Evolutionary conservation across 2,888 invertebrate genomes (phyloP).

Genomic region (Ophion ellenae): DNA sequence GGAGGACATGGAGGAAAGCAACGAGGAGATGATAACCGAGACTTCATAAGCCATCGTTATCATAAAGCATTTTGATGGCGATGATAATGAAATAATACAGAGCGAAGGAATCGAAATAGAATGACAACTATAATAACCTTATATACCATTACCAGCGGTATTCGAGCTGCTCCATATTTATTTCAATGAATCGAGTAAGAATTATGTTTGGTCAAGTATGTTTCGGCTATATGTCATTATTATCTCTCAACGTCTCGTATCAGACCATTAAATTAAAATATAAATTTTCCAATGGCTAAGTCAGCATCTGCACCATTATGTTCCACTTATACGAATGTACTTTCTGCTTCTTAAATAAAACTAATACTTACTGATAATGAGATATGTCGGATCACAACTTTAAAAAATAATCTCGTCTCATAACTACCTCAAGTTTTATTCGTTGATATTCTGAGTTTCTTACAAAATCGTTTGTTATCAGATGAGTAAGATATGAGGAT

Average conservation of each 20-base stretch:
- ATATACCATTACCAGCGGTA: not conserved
- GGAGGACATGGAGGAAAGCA: constrained; percentile 89
- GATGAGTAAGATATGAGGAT: too few species aligned
- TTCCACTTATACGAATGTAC: not conserved
- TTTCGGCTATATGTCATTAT: not conserved
- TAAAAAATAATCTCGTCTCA: not conserved
- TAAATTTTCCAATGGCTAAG: not conserved
- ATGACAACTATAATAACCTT: constrained; percentile 19
- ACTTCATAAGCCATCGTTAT: constrained; percentile 70
- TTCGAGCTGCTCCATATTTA: constrained; percentile 21
- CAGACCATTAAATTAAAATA: not conserved
- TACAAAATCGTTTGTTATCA: too few species aligned
- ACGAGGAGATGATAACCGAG: constrained; percentile 88
- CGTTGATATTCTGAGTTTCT: too few species aligned
- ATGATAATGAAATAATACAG: constrained; percentile 1
- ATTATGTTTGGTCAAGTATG: not conserved
- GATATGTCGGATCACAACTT: not conserved
- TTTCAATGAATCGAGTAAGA: not conserved
- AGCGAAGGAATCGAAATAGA: constrained; percentile 3
- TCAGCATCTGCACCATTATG: not conserved
- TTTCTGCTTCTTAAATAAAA: not conserved
- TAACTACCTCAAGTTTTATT: too few species aligned
- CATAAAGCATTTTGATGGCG: constrained; percentile 18
- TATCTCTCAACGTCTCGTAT: not conserved
- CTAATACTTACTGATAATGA: not conserved